Evolutionary conservation across 2,888 invertebrate genomes (phyloP), one percentile per base, ranked within the genome.

Genomic region (Phania funesta): DNA sequence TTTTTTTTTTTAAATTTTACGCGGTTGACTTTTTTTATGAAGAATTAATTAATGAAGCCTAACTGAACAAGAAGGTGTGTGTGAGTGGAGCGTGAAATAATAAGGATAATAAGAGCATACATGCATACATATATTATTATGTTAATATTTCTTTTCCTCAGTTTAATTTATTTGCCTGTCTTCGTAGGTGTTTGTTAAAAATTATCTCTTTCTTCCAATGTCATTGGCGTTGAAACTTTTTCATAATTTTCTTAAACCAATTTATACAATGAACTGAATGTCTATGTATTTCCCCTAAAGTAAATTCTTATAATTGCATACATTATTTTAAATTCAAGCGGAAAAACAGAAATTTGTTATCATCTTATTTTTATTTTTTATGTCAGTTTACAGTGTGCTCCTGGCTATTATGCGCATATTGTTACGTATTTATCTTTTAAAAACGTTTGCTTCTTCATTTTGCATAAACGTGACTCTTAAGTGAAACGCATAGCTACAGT

Each of bases 81-180:
- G n/a, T 13, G 35, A 13, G 35, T 38, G 35, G n/a, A 11, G n/a
- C 13, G 35, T 5, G n/a, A 13, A 2, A 87, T 86, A 85, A 85
- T 84, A 58, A 24, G 29, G 9, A 22, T 13, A 20, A 46, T 22
- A 44, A 46, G 3, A 7, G 18, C 2, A 46, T 46, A 20, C 46
- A 18, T 20, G 13, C 3, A 46, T 11, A 46, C 38, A 7, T 6
- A 7, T 29, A 29, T 29, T 44, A 44, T 44, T 16, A 41, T 41
- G 41, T 41, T n/a, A 3, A 16, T 48, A 20, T 32, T 32, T 20
- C 1, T 65, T 35, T 50, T n/a, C 11, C 11, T 16, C 3, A 11
- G 11, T 13, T 13, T 35, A 11, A 16, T 41, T 18, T 68, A 24
- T 46, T 38, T 68, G 38, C 22, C 13, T 44, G 16, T 46, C 8